Percentiles rank a stretch among this genome's conserved stretches.
Evolutionary conservation across 2,888 invertebrate species (phyloP).

Genomic region (Bellardia pandia): DNA sequence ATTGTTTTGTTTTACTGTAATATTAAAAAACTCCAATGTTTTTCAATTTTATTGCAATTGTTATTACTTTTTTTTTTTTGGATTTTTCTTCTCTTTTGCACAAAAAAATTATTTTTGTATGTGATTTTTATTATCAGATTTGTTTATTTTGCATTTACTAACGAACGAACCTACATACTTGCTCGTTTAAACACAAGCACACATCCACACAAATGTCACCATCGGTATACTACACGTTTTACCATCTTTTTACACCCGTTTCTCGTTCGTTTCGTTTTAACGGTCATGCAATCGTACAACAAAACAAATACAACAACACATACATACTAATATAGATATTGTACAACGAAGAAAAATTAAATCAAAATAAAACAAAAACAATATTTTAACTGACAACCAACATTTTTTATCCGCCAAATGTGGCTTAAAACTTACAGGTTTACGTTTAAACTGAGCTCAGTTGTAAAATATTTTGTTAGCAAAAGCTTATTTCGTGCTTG

Average conservation of each 20-base stretch:
- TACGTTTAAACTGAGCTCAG: constrained; percentile 72
- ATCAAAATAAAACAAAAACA: constrained; percentile 24
- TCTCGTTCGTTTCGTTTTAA: constrained; percentile 57
- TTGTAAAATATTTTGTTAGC: constrained; percentile 7
- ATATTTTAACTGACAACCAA: constrained; percentile 11
- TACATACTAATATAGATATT: background rate
- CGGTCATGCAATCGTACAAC: constrained; percentile 46
- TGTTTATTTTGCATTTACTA: constrained; percentile 15
- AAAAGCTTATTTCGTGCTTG: constrained; percentile 34
- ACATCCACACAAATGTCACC: background rate
- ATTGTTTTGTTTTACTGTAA: background rate
- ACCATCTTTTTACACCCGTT: constrained; percentile 38
- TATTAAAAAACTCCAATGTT: too few species aligned
- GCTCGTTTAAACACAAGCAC: constrained; percentile 20
- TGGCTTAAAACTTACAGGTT: constrained; percentile 72
- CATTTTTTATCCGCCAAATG: constrained; percentile 69
- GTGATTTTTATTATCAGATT: constrained; percentile 21
- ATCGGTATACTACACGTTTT: constrained; percentile 34
- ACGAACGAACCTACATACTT: constrained; percentile 4
- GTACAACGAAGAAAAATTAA: background rate
- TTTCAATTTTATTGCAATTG: too few species aligned
- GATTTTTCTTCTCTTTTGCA: background rate
- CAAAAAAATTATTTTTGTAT: constrained; percentile 1
- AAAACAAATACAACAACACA: background rate
- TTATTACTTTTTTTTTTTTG: background rate